These are phyloP conservation scores for Lasioglossum figueresi DNA, from an alignment of 2,888 invertebrate genomes.

Conservation along the genomic window DNA sequence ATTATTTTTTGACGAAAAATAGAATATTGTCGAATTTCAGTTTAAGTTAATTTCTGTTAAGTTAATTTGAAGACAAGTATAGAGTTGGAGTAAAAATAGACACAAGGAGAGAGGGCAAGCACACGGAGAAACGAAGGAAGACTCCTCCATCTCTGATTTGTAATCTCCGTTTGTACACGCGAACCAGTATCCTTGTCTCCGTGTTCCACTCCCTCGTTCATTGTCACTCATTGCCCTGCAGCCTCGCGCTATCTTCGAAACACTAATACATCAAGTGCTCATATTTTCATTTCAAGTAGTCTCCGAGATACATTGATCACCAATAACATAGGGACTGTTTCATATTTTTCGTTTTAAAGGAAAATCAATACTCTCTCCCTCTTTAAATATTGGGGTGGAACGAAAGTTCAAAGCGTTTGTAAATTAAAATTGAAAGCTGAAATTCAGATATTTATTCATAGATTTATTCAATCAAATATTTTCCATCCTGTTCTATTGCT, in stretches of 20 bases:
- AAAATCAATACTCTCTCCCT: too few relatives aligned
- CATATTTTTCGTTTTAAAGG: too few relatives aligned
- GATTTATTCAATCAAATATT: too few relatives aligned
- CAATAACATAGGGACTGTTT: not conserved
- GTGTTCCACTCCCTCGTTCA: conserved; percentile 51
- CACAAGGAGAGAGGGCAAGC: conserved; percentile 12
- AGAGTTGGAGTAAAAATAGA: conserved; percentile 38
- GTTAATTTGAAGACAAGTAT: not conserved
- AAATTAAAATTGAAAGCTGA: too few relatives aligned
- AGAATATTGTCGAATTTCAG: not conserved
- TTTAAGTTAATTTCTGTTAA: not conserved
- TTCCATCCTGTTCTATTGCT: too few relatives aligned
- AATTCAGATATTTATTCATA: too few relatives aligned
- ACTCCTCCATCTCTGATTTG: conserved; percentile 37
- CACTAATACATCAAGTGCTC: conserved; percentile 16
- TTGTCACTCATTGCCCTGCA: conserved; percentile 37
- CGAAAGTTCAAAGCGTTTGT: too few relatives aligned
- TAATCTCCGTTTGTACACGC: conserved; percentile 33
- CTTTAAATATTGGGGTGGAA: too few relatives aligned
- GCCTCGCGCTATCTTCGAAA: conserved; percentile 26
- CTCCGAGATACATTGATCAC: not conserved
- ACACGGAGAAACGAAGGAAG: conserved; percentile 16
- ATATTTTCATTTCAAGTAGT: conserved; percentile 7
- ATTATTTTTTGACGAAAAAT: not conserved
- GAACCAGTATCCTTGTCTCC: conserved; percentile 27